Conservation (phyloP, 2,113 vertebrate genomes). For the Formicarius rufipectus region DNA sequence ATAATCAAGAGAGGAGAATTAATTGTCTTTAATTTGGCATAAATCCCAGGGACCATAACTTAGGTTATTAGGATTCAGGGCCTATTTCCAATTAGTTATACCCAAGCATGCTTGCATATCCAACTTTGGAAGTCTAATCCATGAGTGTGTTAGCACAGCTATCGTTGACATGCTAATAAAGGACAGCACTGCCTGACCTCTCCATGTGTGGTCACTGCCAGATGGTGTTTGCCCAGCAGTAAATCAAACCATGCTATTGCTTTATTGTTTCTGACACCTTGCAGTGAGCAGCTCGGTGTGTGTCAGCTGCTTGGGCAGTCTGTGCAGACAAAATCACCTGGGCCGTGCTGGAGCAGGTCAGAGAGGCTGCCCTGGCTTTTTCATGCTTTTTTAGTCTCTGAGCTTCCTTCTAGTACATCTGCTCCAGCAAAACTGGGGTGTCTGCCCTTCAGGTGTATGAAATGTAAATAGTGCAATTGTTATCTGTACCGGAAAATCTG, state of each 20-base stretch:
- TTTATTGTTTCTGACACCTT: neutral
- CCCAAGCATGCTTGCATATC: neutral
- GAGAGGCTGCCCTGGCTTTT: neutral
- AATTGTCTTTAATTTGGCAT: constrained; percentile 81
- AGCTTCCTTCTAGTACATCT: neutral
- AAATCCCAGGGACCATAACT: constrained; percentile 72
- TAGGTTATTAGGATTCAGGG: constrained; percentile 67
- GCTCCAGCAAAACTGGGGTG: neutral
- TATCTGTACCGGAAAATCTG: constrained; percentile 22
- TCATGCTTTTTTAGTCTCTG: neutral
- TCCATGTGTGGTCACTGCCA: neutral
- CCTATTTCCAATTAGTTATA: constrained; percentile 59
- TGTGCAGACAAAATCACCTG: neutral
- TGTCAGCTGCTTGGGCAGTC: neutral
- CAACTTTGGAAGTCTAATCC: neutral
- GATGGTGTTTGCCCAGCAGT: neutral
- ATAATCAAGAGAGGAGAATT: constrained; percentile 77
- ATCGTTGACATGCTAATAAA: neutral
- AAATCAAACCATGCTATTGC: neutral
- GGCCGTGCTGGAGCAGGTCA: neutral
- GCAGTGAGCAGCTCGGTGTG: neutral
- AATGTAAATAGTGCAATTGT: constrained; percentile 32
- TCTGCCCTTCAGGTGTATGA: neutral
- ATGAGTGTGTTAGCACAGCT: neutral
- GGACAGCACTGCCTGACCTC: constrained; percentile 18